phyloP scores from a whole-genome alignment of 2,888 invertebrate species.

The Ceriagrion tenellum region DNA sequence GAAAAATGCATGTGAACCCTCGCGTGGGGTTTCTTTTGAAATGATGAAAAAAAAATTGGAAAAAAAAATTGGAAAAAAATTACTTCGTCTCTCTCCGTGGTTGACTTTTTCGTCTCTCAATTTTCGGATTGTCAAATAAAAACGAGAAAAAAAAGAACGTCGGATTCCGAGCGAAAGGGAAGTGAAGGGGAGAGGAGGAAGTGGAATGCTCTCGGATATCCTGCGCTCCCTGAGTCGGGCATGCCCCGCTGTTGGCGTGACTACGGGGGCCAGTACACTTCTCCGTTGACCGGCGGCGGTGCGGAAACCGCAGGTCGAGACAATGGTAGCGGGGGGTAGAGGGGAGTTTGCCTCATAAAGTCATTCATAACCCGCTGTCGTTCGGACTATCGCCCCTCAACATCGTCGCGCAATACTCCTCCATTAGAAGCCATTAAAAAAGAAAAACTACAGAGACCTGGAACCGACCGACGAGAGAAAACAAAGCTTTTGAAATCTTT shows the following conservation, averaged over 20 bases:
- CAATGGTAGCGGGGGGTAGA: background rate
- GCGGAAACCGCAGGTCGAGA: background rate
- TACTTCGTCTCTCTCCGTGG: background rate
- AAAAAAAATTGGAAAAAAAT: no score
- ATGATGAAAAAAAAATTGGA: background rate
- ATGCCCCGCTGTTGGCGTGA: conserved; percentile 24
- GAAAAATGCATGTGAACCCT: background rate
- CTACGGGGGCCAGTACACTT: background rate
- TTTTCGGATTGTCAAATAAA: background rate
- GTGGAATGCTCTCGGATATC: background rate
- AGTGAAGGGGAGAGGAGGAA: no score
- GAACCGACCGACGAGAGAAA: background rate
- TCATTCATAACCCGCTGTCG: background rate
- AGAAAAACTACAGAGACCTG: background rate
- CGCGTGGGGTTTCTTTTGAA: background rate
- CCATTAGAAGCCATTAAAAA: background rate
- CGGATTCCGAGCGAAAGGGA: background rate
- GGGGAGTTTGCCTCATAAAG: conserved; percentile 20
- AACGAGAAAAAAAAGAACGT: background rate
- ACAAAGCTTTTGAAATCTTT: no score
- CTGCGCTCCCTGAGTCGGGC: background rate
- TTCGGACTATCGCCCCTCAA: background rate
- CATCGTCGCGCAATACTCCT: background rate
- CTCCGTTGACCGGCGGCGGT: background rate
- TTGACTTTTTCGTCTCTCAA: background rate